phyloP scores from a whole-genome alignment of 2,888 invertebrate genomes.

The Tuta absoluta region DNA sequence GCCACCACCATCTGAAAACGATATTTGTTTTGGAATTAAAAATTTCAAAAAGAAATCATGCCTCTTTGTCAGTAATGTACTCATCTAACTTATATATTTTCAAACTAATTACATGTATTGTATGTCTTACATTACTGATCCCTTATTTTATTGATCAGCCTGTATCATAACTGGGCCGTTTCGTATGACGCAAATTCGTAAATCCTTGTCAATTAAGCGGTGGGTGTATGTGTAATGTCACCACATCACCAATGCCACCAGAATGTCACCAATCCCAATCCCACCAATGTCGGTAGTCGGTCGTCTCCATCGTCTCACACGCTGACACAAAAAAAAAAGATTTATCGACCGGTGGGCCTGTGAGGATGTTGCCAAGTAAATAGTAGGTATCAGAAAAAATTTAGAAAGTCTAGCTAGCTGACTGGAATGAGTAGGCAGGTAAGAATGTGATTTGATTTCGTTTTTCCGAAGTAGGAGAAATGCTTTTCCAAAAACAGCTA shows the following conservation, averaged over 20 bases:
- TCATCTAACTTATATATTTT: not conserved
- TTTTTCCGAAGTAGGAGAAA: too few species aligned
- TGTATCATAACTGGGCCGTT: not conserved
- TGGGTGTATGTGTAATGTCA: constrained; percentile 17
- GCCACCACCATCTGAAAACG: too few species aligned
- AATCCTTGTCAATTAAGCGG: constrained; percentile 11
- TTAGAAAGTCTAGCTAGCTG: too few species aligned
- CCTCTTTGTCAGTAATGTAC: too few species aligned
- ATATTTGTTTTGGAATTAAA: too few species aligned
- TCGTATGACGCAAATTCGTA: constrained; percentile 17
- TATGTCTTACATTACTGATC: not conserved
- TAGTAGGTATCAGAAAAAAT: too few species aligned
- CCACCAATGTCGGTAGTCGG: constrained; percentile 5
- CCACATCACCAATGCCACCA: constrained; percentile 14
- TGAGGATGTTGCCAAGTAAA: not conserved
- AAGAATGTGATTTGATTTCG: too few species aligned
- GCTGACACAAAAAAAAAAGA: not conserved
- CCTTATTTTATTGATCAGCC: not conserved
- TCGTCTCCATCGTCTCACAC: too few species aligned
- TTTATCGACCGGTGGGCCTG: not conserved
- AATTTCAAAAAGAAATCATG: too few species aligned
- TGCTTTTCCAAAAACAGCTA: too few species aligned
- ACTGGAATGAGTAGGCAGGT: too few species aligned
- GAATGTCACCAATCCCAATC: constrained; percentile 1
- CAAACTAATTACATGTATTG: too few species aligned